Conservation (phyloP, 1,140 invertebrate genomes). For the Lucilia sericata region DNA sequence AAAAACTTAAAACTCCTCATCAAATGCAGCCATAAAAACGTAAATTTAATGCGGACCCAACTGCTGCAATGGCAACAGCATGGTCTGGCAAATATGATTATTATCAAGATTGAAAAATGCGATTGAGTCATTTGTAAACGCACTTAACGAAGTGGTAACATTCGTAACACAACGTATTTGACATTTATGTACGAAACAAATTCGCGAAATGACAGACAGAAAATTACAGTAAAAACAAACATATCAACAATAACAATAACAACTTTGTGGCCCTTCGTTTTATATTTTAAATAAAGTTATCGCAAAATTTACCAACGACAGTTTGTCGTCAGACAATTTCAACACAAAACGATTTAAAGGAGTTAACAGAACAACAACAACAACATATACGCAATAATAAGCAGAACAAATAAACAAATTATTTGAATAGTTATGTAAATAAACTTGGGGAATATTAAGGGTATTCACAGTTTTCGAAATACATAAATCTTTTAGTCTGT, state of each 20-base stretch:
- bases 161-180: slow-evolving; percentile 16
- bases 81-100: neutral
- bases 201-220: neutral
- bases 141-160: slow-evolving; percentile 15
- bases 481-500: too few species aligned
- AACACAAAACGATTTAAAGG: neutral
- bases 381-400: neutral
- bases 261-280: neutral
- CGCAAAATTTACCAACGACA: neutral
- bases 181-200: neutral
- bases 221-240: neutral
- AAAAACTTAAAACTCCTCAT: neutral
- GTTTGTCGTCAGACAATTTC: slow-evolving; percentile 2
- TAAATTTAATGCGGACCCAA: neutral
- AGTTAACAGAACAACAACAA: neutral
- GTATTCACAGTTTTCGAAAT: neutral
- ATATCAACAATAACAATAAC: neutral
- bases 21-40: neutral
- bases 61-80: neutral
- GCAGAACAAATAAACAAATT: neutral
- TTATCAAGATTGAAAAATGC: neutral
- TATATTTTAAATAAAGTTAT: neutral
- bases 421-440: neutral
- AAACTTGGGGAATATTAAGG: neutral
- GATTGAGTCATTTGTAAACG: slow-evolving; percentile 12